phyloP scores from a whole-genome alignment of 2,888 invertebrate genomes.

The Cacoxenus indagator region DNA sequence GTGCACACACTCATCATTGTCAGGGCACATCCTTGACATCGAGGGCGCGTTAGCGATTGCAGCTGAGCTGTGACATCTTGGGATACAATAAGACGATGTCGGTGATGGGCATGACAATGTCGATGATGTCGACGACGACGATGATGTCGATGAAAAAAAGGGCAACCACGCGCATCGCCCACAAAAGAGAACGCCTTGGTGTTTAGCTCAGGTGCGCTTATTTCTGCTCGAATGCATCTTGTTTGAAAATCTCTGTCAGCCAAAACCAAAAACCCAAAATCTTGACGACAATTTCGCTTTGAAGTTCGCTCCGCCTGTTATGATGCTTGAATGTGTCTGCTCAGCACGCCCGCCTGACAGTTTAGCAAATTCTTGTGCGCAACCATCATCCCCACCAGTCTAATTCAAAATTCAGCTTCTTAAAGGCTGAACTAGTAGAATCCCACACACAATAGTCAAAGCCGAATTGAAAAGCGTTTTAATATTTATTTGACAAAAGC shows the following conservation, averaged over 20 bases:
- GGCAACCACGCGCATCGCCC: conserved; percentile 20
- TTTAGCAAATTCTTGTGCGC: background rate
- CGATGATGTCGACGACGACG: conserved; percentile 2
- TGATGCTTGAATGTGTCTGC: background rate
- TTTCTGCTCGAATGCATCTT: conserved; percentile 64
- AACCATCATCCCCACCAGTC: background rate
- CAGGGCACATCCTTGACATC: background rate
- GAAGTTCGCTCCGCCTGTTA: conserved; percentile 22
- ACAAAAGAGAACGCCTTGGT: conserved; percentile 33
- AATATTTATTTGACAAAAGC: conserved; percentile 49
- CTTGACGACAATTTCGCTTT: conserved; percentile 57
- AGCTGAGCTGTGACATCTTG: conserved; percentile 48
- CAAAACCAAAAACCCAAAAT: conserved; percentile 49
- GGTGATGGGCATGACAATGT: too few species aligned
- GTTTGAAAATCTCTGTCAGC: conserved; percentile 44
- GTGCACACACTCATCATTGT: conserved; percentile 41
- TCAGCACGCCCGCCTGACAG: background rate
- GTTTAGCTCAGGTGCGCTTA: conserved; percentile 67
- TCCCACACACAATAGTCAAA: conserved; percentile 23
- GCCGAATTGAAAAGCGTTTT: conserved; percentile 55
- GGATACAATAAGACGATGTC: conserved; percentile 39
- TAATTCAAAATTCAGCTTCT: background rate
- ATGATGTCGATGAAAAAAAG: background rate
- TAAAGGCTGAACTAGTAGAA: background rate
- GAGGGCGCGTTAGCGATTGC: conserved; percentile 32